Percentiles rank a stretch among this genome's conserved stretches.
Conservation (phyloP, 2,888 invertebrate species). For the Amitus sp. region DNA sequence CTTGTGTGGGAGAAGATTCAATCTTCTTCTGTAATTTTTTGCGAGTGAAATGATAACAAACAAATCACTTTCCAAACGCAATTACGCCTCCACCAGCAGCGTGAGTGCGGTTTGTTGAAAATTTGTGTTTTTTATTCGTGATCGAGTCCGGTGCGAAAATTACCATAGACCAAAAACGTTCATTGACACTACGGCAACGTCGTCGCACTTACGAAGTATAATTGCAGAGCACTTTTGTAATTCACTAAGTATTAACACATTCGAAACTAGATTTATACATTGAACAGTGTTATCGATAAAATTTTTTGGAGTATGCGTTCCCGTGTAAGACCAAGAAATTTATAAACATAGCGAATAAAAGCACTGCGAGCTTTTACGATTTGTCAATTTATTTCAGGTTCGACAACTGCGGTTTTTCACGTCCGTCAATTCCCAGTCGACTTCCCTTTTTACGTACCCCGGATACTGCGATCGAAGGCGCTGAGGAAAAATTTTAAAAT, state of each 20-base stretch:
- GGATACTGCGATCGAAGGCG: no score
- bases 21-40: no score
- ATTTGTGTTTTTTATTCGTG: constrained; percentile 42
- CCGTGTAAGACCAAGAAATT: neutral
- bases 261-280: neutral
- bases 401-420: no score
- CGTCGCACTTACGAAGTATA: neutral
- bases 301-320: neutral
- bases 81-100: constrained; percentile 63
- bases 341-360: constrained; percentile 1
- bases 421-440: no score
- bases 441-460: no score
- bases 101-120: constrained; percentile 55
- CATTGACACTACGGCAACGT: neutral
- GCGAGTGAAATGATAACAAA: constrained; percentile 20
- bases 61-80: constrained; percentile 52
- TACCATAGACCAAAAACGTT: neutral
- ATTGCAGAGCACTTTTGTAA: neutral
- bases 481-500: no score
- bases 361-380: neutral
- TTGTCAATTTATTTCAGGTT: neutral
- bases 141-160: constrained; percentile 4
- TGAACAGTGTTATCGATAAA: constrained; percentile 3
- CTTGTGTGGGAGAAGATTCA: constrained; percentile 9
- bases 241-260: constrained; percentile 1